Base-by-base conservation (phyloP, 2,888 invertebrate genomes). In the Portevinia maculata region DNA sequence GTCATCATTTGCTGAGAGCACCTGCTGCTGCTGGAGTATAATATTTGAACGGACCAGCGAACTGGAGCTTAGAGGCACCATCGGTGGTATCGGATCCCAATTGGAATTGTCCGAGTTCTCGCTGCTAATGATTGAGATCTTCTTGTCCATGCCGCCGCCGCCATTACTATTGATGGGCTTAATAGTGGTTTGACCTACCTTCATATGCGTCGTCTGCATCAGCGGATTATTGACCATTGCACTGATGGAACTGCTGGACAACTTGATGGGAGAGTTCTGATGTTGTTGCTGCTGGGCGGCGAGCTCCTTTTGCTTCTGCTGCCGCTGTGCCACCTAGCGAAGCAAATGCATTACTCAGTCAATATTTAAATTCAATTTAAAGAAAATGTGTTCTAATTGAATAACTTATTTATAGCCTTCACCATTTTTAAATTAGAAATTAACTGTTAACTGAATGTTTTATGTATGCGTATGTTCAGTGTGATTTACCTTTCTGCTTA, bases 321-420 rank as follows among this genome's bases (percentile, higher is more conserved):
- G 95, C 1, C 94, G 92, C 86, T 95, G 94, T 0, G 93, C 93
- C 75, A 94, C 94, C 94, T 94, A 87, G 28, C 21, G n/a, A 34
- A 46, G 11, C 7, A 9, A 69, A 41, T 3, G 8, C 15, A 3
- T 39, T 32, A 60, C 3, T 7, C 0, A 9, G n/a, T n/a, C n/a
- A n/a, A n/a, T n/a, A n/a, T n/a, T n/a, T n/a, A n/a, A n/a, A n/a
- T n/a, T n/a, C n/a, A n/a, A n/a, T n/a, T n/a, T 30, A 9, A 13
- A 44, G 1, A 11, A 32, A 1, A n/a, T 46, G 7, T 8, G 17
- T 17, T 13, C 24, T 60, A 32, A 7, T 44, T 32, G 5, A 41
- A 44, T 30, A 57, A 59, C 34, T 9, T 53, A 32, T 50, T 37
- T 52, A 19, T 44, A 44, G 64, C 81, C 53, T 65, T 71, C 76